Evolutionary conservation across 2,113 vertebrate genomes (phyloP).

Genomic region (Gorsachius goisagi): DNA sequence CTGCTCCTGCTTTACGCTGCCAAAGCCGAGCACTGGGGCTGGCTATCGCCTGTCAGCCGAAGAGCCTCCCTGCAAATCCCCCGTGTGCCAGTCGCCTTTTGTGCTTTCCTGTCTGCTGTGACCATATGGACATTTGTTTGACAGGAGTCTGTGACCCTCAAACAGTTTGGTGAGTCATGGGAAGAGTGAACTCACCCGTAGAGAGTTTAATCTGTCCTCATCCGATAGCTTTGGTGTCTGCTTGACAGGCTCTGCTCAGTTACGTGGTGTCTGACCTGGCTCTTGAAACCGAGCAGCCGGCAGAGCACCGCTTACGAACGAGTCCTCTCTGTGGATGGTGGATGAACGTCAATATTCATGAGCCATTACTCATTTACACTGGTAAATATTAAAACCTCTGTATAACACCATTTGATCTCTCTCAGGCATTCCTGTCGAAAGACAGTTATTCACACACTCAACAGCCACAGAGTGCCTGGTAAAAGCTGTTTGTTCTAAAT

Average conservation of each 20-base stretch:
- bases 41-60: not conserved
- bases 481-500: not conserved
- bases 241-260: slow-evolving; percentile 32
- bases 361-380: slow-evolving; percentile 57
- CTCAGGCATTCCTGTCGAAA: not conserved
- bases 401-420: not conserved
- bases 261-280: slow-evolving; percentile 49
- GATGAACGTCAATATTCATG: slow-evolving; percentile 29
- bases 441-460: not conserved
- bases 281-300: slow-evolving; percentile 63
- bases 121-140: slow-evolving; percentile 63
- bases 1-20: not conserved
- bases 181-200: slow-evolving; percentile 60
- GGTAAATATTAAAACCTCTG: not conserved
- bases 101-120: slow-evolving; percentile 44
- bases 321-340: not conserved
- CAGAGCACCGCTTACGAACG: not conserved
- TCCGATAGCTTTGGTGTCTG: slow-evolving; percentile 58
- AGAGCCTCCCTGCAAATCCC: slow-evolving; percentile 1
- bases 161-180: slow-evolving; percentile 65
- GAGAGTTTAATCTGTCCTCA: slow-evolving; percentile 53
- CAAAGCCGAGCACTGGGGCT: not conserved
- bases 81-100: slow-evolving; percentile 47
- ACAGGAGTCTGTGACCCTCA: slow-evolving; percentile 52
- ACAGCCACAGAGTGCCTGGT: not conserved